Evolutionary conservation across 2,797 vertebrate genomes (phyloP), one percentile per base, ranked within the genome.

Genomic region (Macroramphosus scolopax): DNA sequence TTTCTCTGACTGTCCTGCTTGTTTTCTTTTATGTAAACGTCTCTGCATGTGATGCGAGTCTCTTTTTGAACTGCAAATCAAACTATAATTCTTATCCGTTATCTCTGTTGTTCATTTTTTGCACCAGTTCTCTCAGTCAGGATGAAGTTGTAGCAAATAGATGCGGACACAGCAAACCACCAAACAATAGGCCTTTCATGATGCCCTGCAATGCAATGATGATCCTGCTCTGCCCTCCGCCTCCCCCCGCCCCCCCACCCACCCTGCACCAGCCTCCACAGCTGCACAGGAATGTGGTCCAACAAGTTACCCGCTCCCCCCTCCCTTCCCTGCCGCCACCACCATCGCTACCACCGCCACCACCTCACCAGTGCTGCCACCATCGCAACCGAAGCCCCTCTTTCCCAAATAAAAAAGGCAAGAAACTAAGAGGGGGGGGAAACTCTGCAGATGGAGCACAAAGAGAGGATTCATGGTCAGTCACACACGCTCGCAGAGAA

Each of bases 231-330:
- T 73, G 59, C 83, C 82, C 78, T 72, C 78, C 78, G 41, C 53
- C 72, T 41, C 26, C 25, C 20, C 53, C 26, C 57, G 35, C 24
- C 26, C 35, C 34, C 38, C 25, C 38, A 62, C 57, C 54, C 74
- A 63, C 62, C 63, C 80, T 80, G 80, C 81, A 80, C 84, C 80
- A 87, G 87, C 83, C 79, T 90, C 86, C 89, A 89, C 90, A 90
- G 90, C 90, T 91, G 90, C 89, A 90, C 81, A 86, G 82, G 89
- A 90, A 89, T 89, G 89, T 79, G 76, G 88, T 91, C 90, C 89
- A 90, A 91, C 83, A 83, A 85, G 82, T 82, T 66, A 53, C 63
- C 68, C 64, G 1, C 55, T 13, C 36, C 56, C 39, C 53, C 32
- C 7, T 17, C 44, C n/a, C 43, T 18, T 30, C 55, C 55, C 72